Evolutionary conservation across 2,113 vertebrate genomes (phyloP).

Genomic region (Leptobrachium ailaonicum): DNA sequence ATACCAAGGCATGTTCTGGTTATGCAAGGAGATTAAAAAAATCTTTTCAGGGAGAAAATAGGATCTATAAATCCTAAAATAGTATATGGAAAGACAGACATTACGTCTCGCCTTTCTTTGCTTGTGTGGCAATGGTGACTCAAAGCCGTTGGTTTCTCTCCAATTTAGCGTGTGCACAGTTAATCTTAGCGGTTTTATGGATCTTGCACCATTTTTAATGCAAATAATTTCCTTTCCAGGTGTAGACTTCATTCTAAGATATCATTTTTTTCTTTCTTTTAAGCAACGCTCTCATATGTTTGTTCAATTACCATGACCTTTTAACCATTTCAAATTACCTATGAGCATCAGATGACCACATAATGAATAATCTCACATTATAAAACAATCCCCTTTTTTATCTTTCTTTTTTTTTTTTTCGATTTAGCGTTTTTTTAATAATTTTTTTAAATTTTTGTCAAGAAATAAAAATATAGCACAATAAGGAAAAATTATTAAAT

Average conservation of each 20-base stretch:
- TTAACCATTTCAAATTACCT: no score
- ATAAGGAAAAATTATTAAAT: no score
- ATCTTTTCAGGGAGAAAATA: constrained; percentile 66
- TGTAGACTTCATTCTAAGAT: constrained; percentile 28
- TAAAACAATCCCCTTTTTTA: no score
- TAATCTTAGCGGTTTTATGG: constrained; percentile 57
- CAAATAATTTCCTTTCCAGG: constrained; percentile 47
- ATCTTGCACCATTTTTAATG: constrained; percentile 54
- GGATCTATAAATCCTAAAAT: constrained; percentile 77
- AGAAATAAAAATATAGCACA: no score
- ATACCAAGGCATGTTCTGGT: neutral
- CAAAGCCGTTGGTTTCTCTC: constrained; percentile 70
- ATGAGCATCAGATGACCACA: no score
- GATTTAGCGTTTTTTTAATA: no score
- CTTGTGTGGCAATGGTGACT: constrained; percentile 74
- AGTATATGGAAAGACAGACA: constrained; percentile 74
- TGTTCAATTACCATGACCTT: no score
- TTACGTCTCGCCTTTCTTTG: constrained; percentile 72
- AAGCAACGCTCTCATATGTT: no score
- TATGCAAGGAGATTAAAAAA: constrained; percentile 56
- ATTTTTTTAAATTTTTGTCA: no score
- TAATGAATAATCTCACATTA: no score
- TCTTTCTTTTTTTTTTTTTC: no score
- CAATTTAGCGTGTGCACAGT: constrained; percentile 61
- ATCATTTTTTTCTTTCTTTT: neutral